Base-by-base conservation (phyloP, 2,113 vertebrate species). In the Zosterops borbonicus region DNA sequence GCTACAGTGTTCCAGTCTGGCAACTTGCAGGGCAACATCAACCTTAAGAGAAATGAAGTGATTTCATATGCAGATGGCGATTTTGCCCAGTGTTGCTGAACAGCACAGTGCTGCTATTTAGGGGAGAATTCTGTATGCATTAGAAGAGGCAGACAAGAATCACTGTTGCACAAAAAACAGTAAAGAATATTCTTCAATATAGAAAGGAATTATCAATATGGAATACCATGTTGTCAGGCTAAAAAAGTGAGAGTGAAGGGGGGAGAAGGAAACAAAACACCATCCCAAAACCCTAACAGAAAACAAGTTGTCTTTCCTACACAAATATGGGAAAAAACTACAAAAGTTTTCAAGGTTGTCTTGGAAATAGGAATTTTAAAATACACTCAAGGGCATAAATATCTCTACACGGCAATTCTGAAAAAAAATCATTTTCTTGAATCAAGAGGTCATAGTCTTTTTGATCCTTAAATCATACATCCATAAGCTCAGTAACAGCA, bases 41-140 rank as follows among this genome's bases (percentile, higher is more conserved):
- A 71, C 92, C 92, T 95, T 94, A 90, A 90, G 83, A 95, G 90
- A 96, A 95, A 96, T 80, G 73, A 94, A 90, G 46, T 71, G 49
- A 56, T 96, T 93, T 94, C 79, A 86, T 28, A 97, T 87, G 83
- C 82, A 97, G 90, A 95, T 77, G 82, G 39, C 87, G 46, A 83
- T 82, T 97, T 92, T 95, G 85, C 92, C 63, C 80, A 95, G 89
- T 78, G 86, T 63, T 91, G 68, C 62, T 87, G 79, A 96, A 94
- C 85, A 94, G 55, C 55, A 58, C 3, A 80, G 42, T 49, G 59
- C 73, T 50, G 58, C 60, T 95, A 64, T 62, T 94, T 95, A 92
- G 56, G 50, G 81, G 53, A 82, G 80, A 77, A 93, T 87, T 92
- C 82, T 39, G 50, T 68, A 58, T 75, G 31, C 31, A 74, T 83